Conservation (phyloP, 2,888 invertebrate genomes). For the Biston betularia region DNA sequence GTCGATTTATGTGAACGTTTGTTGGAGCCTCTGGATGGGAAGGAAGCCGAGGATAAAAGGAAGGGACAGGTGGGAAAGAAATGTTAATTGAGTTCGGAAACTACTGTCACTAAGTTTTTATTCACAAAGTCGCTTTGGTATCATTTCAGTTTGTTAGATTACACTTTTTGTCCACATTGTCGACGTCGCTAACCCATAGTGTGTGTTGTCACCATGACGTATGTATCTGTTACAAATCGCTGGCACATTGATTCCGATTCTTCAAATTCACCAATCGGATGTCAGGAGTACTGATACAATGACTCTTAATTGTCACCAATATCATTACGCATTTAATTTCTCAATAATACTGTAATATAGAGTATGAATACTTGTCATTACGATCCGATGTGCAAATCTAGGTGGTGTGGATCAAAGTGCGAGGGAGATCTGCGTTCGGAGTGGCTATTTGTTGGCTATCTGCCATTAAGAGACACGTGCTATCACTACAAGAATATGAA, state of each 20-base stretch:
- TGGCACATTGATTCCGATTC: constrained; percentile 42
- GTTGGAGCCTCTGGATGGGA: constrained; percentile 37
- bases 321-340: constrained; percentile 17
- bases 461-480: constrained; percentile 52
- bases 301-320: neutral
- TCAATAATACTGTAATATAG: constrained; percentile 13
- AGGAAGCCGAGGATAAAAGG: constrained; percentile 43
- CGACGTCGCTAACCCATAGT: constrained; percentile 55
- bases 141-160: constrained; percentile 43
- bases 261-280: constrained; percentile 49
- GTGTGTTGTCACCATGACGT: constrained; percentile 34
- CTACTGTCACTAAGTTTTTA: constrained; percentile 46
- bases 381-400: constrained; percentile 26
- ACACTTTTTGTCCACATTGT: constrained; percentile 29
- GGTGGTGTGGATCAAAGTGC: constrained; percentile 47
- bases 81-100: constrained; percentile 47
- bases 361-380: constrained; percentile 11
- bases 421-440: constrained; percentile 41
- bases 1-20: constrained; percentile 57
- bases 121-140: constrained; percentile 44
- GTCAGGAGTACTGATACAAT: neutral
- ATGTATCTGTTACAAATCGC: constrained; percentile 39
- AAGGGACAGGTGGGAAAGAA: constrained; percentile 48
- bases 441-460: constrained; percentile 48
- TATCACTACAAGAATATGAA: constrained; percentile 55